Base-by-base conservation (phyloP, 2,113 vertebrate species). In the Ancistrus triradiatus region DNA sequence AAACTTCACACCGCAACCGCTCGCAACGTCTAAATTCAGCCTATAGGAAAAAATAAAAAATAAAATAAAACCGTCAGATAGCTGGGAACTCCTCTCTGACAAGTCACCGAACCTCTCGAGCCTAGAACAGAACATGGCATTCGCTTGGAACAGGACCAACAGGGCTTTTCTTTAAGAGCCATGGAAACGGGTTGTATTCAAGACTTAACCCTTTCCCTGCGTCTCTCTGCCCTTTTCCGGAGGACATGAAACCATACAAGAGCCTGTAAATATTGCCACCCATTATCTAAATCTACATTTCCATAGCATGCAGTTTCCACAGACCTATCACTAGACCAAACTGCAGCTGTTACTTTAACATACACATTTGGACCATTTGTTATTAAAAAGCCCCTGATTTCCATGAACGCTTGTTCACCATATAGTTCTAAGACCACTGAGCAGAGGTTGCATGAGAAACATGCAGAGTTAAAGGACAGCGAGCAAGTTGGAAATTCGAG, bases 371-470 rank as follows among this genome's bases (percentile, higher is more conserved):
- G 51, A 52, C 66, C 55, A 56, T 43, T 63, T 59, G 19, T 75
- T 49, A 62, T 55, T 69, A 55, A 69, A n/a, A 68, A 73, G 65
- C 71, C 66, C 71, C 71, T 69, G 66, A 74, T 50, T 53, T 61
- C 71, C 60, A 74, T 69, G 66, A 69, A 69, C 63, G 50, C 66
- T 69, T 60, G 40, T 55, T 74, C 55, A 74, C 66, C 71, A 69
- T 61, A 69, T 66, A 74, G 61, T 60, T 74, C 71, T 69, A 74
- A 69, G 66, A 74, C 71, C 66, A 74, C 66, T 63, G 63, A 70
- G 58, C 61, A 73, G 63, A 69, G 62, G 58, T 62, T 69, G 66
- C 66, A 73, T 67, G 70, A 73, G 27, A 73, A 74, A 73, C 70
- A 70, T 64, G 70, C 70, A 66, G 49, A 51, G 48, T 69, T 69